These are phyloP conservation scores for Synergus gifuensis DNA, from an alignment of 2,888 invertebrate species.

Conservation along the genomic window DNA sequence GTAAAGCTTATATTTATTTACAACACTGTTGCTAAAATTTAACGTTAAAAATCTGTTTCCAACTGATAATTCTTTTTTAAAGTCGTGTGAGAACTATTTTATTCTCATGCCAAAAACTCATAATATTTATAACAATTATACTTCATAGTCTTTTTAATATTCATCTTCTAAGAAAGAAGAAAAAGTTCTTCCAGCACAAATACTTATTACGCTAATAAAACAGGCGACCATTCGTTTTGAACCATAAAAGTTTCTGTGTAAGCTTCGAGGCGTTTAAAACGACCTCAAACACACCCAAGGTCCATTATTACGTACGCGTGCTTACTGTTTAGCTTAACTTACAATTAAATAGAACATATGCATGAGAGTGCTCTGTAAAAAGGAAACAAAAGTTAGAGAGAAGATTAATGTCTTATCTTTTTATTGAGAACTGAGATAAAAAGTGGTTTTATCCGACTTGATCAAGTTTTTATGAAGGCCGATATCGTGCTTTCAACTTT, in stretches of 20 bases:
- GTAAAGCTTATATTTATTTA: not conserved
- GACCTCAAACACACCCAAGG: slow-evolving; percentile 26
- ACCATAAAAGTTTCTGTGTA: not conserved
- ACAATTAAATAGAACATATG: slow-evolving; percentile 12
- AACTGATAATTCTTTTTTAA: no score
- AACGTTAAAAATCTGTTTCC: no score
- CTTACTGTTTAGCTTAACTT: slow-evolving; percentile 25
- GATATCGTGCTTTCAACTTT: slow-evolving; percentile 9
- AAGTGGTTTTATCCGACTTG: slow-evolving; percentile 29
- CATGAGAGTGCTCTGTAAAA: slow-evolving; percentile 4
- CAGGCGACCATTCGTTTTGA: slow-evolving; percentile 11
- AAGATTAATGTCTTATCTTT: slow-evolving; percentile 35
- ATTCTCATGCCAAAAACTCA: not conserved
- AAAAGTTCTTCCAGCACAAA: no score
- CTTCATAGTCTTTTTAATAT: not conserved
- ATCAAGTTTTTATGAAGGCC: not conserved
- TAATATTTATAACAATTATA: not conserved
- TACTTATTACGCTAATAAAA: not conserved
- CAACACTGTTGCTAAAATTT: no score
- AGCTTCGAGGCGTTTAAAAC: slow-evolving; percentile 12
- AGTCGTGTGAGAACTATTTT: no score
- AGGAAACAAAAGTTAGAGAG: not conserved
- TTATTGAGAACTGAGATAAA: slow-evolving; percentile 16
- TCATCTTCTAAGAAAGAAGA: no score
- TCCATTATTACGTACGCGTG: slow-evolving; percentile 18